phyloP scores from a whole-genome alignment of 2,113 vertebrate species.

The Apistogramma diplotaenia region DNA sequence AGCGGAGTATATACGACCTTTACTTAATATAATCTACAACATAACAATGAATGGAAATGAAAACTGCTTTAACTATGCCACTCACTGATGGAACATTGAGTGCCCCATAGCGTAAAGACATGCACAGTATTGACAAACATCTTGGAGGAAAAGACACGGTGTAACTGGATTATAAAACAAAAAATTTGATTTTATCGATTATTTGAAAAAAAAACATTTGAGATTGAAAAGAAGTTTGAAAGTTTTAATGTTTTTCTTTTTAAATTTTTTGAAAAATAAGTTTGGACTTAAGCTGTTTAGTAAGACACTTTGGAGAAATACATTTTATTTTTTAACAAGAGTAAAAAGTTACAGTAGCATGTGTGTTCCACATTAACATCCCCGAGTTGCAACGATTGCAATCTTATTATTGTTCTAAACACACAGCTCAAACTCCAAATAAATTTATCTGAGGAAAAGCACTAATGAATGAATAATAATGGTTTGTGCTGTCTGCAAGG shows the following conservation, averaged over 20 bases:
- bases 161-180: background rate
- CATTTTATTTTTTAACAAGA: background rate
- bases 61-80: background rate
- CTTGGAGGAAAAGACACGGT: background rate
- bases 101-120: background rate
- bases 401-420: background rate
- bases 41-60: background rate
- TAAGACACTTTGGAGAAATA: background rate
- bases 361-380: background rate
- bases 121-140: background rate
- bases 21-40: background rate
- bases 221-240: background rate
- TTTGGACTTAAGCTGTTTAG: background rate
- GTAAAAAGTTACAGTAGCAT: background rate
- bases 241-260: background rate
- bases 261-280: background rate
- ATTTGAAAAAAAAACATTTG: background rate
- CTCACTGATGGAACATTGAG: background rate
- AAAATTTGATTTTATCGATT: background rate
- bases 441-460: background rate
- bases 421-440: background rate
- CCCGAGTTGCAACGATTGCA: background rate
- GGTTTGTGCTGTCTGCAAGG: conserved; percentile 45
- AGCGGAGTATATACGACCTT: background rate
- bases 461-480: conserved; percentile 14